Evolutionary conservation across 1,140 invertebrate genomes (phyloP), one percentile per base, ranked within the genome.

Genomic region (Trichonephila clavata): DNA sequence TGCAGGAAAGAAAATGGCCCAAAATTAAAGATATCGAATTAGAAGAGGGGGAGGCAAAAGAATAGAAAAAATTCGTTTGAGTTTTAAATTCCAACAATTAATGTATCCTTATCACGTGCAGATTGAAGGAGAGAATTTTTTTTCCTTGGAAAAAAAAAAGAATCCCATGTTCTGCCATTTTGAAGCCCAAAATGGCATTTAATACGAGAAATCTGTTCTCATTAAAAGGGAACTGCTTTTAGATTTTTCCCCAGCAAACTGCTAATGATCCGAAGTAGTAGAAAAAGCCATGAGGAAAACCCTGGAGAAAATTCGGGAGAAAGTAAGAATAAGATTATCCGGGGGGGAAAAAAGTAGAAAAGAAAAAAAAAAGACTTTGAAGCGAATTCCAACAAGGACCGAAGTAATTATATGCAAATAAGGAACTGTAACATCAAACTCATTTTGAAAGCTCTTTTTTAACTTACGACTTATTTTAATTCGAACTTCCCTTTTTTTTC

Each of bases 381-480:
- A 91, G 59, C 21, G 32, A 91, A 83, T 77, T 86, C 84, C 83
- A 71, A 92, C 91, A 92, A 77, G 91, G 50, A 32, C 91, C 91
- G 57, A 81, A 86, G 81, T 92, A 92, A 92, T 92, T 92, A 92
- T 92, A 92, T 92, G 91, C 91, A 92, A 92, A 92, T 92, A 92
- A 92, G 91, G 81, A 92, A 71, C 61, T 24, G 91, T 92, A 92
- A 92, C 91, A 92, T 86, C 84, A 68, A 86, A 92, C 91, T 92
- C 91, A 86, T 92, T 92, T 92, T 86, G 65, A 92, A 92, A 60
- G 68, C 80, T 84, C 50, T 32, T 92, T 92, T 86, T 92, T 86
- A 63, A 13, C 61, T 77, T 86, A 77, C 61, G 59, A 61, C 91
- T 86, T 86, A 92, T 86, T 92, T 92, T 92, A 92, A 92, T 92